A percentile compares a stretch with the other conserved stretches of the same genome.
phyloP scores from a whole-genome alignment of 2,797 vertebrate genomes.

The Anas bernieri region DNA sequence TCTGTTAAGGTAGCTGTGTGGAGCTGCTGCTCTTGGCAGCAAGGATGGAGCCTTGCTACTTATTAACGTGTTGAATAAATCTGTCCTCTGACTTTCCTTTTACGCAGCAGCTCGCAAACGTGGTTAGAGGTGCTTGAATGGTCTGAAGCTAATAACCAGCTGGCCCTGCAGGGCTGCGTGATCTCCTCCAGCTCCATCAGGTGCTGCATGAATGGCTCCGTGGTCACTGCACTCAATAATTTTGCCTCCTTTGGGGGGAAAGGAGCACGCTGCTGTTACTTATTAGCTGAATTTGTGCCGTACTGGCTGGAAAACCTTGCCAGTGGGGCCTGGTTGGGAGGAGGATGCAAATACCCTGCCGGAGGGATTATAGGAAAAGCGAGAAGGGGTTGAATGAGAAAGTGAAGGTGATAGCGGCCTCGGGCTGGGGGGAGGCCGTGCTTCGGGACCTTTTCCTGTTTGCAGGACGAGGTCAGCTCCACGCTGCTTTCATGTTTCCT shows the following conservation, averaged over 20 bases:
- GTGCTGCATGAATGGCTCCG: background rate
- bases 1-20: background rate
- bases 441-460: conserved; percentile 61
- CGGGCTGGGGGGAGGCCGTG: background rate
- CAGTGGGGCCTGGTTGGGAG: background rate
- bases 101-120: background rate
- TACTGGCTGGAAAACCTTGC: background rate
- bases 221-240: background rate
- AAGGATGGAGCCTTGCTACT: background rate
- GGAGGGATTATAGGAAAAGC: background rate
- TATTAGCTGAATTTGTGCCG: background rate
- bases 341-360: background rate
- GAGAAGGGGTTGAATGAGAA: background rate
- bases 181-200: background rate
- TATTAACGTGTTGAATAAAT: background rate
- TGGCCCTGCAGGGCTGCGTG: background rate
- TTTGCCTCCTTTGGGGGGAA: background rate
- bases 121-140: background rate
- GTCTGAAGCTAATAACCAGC: background rate
- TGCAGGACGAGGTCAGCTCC: background rate
- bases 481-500: conserved; percentile 50
- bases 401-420: background rate
- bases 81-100: background rate
- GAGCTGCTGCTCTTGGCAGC: background rate
- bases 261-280: accelerated